Evolutionary conservation across 2,888 invertebrate species (phyloP).

Genomic region (Scotopteryx bipunctaria): DNA sequence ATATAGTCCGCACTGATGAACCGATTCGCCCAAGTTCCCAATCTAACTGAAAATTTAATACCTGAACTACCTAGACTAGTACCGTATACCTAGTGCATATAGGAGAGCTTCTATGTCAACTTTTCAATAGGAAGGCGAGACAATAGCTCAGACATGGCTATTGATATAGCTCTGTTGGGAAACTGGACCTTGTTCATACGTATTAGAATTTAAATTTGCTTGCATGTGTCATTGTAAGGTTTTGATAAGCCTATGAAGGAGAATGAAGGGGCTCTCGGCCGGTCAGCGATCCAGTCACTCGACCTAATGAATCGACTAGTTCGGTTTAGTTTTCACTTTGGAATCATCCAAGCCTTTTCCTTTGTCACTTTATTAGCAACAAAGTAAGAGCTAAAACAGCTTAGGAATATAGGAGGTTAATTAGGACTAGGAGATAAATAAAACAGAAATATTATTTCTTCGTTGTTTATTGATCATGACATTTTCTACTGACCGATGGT

Average conservation of each 20-base stretch:
- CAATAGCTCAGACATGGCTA: slow-evolving; percentile 57
- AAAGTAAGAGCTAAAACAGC: no score
- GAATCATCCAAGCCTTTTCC: slow-evolving; percentile 24
- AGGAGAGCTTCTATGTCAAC: slow-evolving; percentile 43
- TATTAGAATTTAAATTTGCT: slow-evolving; percentile 43
- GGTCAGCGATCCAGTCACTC: slow-evolving; percentile 61
- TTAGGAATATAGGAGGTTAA: no score
- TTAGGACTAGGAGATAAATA: no score
- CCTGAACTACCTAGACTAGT: slow-evolving; percentile 16
- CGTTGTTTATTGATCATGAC: slow-evolving; percentile 70
- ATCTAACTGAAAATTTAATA: slow-evolving; percentile 9
- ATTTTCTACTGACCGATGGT: slow-evolving; percentile 48
- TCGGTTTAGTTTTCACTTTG: slow-evolving; percentile 30
- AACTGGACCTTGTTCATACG: slow-evolving; percentile 28
- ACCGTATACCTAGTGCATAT: neutral
- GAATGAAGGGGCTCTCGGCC: slow-evolving; percentile 60
- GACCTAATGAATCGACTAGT: slow-evolving; percentile 64
- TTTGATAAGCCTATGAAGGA: slow-evolving; percentile 59
- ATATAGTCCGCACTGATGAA: no score
- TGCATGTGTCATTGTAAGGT: slow-evolving; percentile 43
- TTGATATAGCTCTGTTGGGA: slow-evolving; percentile 38
- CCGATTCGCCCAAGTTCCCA: neutral
- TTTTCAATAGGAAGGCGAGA: slow-evolving; percentile 56
- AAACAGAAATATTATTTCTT: slow-evolving; percentile 51
- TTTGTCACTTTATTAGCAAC: neutral